Evolutionary conservation across 2,797 vertebrate genomes (phyloP).

Genomic region (Trematomus bernacchii): DNA sequence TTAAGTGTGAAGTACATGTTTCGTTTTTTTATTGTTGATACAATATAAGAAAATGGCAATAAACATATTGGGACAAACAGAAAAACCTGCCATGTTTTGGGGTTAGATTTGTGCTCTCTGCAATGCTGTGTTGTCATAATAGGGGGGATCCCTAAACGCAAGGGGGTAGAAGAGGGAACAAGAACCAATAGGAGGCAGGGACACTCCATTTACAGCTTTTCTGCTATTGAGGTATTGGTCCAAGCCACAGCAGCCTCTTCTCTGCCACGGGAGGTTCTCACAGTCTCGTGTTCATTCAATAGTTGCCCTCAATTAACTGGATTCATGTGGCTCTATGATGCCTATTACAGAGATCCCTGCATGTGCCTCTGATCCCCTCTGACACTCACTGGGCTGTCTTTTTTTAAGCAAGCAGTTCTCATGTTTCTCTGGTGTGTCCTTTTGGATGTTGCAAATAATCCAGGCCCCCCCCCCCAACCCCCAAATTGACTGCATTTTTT

Average conservation of each 20-base stretch:
- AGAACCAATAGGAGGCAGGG: neutral
- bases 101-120: too few relatives aligned
- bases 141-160: too few relatives aligned
- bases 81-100: too few relatives aligned
- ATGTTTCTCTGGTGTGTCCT: neutral
- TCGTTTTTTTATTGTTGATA: too few relatives aligned
- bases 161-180: too few relatives aligned
- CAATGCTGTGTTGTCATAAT: too few relatives aligned
- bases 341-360: conserved; percentile 18
- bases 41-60: too few relatives aligned
- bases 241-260: neutral
- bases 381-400: neutral
- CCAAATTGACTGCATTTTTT: neutral
- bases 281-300: conserved; percentile 8
- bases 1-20: too few relatives aligned
- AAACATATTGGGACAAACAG: too few relatives aligned
- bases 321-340: conserved; percentile 39
- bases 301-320: conserved; percentile 46
- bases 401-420: neutral
- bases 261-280: conserved; percentile 4
- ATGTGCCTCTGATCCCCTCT: conserved; percentile 32
- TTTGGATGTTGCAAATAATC: neutral
- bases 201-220: neutral
- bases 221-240: too few relatives aligned
- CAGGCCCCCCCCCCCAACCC: too few relatives aligned